Conservation (phyloP, 1,140 invertebrate species). For the Drosophila saltans region DNA sequence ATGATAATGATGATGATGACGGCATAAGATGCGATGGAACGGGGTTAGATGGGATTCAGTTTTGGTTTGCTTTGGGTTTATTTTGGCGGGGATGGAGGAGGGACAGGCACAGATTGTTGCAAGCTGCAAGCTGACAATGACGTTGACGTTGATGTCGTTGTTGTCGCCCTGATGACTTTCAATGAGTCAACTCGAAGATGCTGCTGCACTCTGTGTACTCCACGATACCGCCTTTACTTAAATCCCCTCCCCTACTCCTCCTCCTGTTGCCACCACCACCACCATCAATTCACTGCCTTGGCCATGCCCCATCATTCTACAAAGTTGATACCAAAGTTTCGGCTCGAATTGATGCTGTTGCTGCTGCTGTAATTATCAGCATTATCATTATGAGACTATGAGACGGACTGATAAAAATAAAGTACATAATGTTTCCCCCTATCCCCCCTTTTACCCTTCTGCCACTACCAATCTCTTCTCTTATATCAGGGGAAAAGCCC, state of each 20-base stretch:
- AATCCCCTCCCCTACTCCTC: neutral
- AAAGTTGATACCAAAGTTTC: slow-evolving; percentile 9
- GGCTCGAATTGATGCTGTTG: neutral
- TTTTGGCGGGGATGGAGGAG: neutral
- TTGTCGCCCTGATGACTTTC: slow-evolving; percentile 66
- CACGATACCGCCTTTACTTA: too few species aligned
- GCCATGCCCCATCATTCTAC: neutral
- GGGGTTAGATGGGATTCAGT: neutral
- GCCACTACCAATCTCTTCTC: too few species aligned
- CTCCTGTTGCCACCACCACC: neutral
- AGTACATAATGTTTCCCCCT: slow-evolving; percentile 17
- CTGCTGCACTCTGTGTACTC: too few species aligned
- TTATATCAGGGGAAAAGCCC: neutral
- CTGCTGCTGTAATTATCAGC: slow-evolving; percentile 43
- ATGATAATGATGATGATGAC: slow-evolving; percentile 28
- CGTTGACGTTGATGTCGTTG: slow-evolving; percentile 67
- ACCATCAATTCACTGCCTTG: too few species aligned
- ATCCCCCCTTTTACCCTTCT: neutral
- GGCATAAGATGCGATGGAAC: slow-evolving; percentile 5
- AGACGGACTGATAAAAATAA: slow-evolving; percentile 51
- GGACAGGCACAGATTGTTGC: slow-evolving; percentile 32
- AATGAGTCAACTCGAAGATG: slow-evolving; percentile 57
- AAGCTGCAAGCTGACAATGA: slow-evolving; percentile 61
- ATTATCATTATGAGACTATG: slow-evolving; percentile 42
- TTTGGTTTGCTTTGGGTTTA: neutral